Percentiles rank a stretch among this genome's conserved stretches.
These are phyloP conservation scores for Microctenopoma stevenorrisi DNA, from an alignment of 2,797 vertebrate genomes.

Conservation along the genomic window DNA sequence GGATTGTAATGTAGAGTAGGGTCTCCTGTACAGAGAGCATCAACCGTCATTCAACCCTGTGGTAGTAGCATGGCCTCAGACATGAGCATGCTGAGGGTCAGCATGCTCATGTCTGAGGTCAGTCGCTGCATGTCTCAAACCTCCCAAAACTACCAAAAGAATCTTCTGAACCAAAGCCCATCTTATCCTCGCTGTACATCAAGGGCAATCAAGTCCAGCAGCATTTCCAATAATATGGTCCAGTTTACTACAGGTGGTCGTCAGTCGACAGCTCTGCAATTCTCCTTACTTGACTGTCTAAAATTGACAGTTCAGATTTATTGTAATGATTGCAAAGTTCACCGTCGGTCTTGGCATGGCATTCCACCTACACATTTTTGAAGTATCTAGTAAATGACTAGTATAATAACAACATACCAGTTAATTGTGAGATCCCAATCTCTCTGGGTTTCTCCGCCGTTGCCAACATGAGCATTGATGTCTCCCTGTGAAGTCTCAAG, in stretches of 20 bases:
- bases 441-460: conserved; percentile 3
- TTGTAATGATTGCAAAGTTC: conserved; percentile 30
- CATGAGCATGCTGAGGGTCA: neutral
- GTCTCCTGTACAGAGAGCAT: neutral
- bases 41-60: neutral
- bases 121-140: neutral
- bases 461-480: conserved; percentile 16
- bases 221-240: conserved; percentile 10
- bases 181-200: neutral
- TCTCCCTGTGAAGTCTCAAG: conserved; percentile 5
- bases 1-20: neutral
- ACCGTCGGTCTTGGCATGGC: conserved; percentile 25
- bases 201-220: conserved; percentile 37
- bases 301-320: conserved; percentile 11
- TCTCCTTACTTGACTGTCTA: conserved; percentile 25
- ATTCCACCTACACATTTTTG: conserved; percentile 7
- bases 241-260: conserved; percentile 29
- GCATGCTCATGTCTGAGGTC: no score
- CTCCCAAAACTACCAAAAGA: neutral
- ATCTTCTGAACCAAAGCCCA: conserved; percentile 6
- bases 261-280: conserved; percentile 29
- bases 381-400: conserved; percentile 1
- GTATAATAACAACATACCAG: conserved; percentile 23
- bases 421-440: conserved; percentile 22
- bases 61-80: neutral